Evolutionary conservation across 2,888 invertebrate species (phyloP).

Genomic region (Phorcus lineatus): DNA sequence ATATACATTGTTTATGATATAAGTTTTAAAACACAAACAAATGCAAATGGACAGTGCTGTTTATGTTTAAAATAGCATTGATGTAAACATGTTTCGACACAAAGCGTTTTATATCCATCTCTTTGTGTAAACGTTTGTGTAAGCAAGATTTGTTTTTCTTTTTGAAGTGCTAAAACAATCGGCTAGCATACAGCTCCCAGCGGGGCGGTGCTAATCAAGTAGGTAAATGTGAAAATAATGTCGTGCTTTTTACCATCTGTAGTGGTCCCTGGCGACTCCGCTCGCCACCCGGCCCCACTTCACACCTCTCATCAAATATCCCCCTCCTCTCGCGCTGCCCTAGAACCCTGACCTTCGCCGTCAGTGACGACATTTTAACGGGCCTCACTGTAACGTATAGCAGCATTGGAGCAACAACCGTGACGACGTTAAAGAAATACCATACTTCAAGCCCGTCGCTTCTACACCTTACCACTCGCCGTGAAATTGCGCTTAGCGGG

Average conservation of each 20-base stretch:
- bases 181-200: too few relatives aligned
- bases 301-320: not conserved
- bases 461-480: not conserved
- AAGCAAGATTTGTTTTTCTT: too few relatives aligned
- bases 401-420: not conserved
- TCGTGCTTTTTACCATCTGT: not conserved
- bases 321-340: not conserved
- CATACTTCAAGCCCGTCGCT: not conserved
- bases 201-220: not conserved
- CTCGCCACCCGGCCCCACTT: not conserved
- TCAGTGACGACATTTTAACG: constrained; percentile 21
- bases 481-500: constrained; percentile 24
- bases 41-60: too few relatives aligned
- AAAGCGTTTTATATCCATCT: too few relatives aligned
- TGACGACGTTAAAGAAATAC: constrained; percentile 12
- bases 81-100: too few relatives aligned
- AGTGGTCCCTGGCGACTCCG: not conserved
- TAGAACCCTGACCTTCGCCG: not conserved
- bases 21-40: too few relatives aligned
- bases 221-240: constrained; percentile 3
- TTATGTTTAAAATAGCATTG: too few relatives aligned
- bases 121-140: too few relatives aligned
- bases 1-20: too few relatives aligned
- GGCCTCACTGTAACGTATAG: not conserved
- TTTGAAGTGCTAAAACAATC: too few relatives aligned